These are phyloP conservation scores for Apis cerana DNA, from an alignment of 1,140 invertebrate species.

Conservation along the genomic window DNA sequence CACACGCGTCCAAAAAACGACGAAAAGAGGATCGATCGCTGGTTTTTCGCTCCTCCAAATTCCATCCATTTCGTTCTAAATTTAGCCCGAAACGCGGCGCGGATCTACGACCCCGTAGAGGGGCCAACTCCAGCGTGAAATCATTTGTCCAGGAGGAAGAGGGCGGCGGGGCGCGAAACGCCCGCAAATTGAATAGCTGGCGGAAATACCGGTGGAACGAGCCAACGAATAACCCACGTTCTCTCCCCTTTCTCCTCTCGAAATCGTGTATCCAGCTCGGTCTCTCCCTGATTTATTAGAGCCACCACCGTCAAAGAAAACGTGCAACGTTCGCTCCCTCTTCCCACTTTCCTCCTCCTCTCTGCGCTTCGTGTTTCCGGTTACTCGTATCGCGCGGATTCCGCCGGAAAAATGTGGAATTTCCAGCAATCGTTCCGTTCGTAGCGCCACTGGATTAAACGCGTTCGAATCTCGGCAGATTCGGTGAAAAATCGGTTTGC, in stretches of 20 bases:
- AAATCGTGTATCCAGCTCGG: conserved; percentile 53
- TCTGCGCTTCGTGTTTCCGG: background rate
- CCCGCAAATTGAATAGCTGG: conserved; percentile 71
- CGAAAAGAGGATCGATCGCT: conserved; percentile 6
- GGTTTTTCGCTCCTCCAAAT: conserved; percentile 3
- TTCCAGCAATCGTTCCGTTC: conserved; percentile 17
- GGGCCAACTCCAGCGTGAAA: conserved; percentile 64
- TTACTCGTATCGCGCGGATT: conserved; percentile 5
- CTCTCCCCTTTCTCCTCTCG: conserved; percentile 9
- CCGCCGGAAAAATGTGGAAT: conserved; percentile 31
- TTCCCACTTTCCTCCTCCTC: background rate
- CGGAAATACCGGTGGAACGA: conserved; percentile 69
- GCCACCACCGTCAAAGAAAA: conserved; percentile 63
- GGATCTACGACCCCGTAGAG: conserved; percentile 54
- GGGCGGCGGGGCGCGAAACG: conserved; percentile 64
- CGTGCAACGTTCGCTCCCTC: conserved; percentile 31
- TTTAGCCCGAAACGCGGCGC: conserved; percentile 44
- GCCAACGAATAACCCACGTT: conserved; percentile 65
- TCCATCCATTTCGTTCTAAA: conserved; percentile 46
- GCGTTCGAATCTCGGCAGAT: conserved; percentile 1
- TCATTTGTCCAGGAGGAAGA: conserved; percentile 67
- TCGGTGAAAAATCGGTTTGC: conserved; percentile 16
- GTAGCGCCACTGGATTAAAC: conserved; percentile 16
- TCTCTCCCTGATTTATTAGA: conserved; percentile 63
- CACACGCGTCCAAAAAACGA: too few species aligned